Percentiles rank a stretch among this genome's conserved stretches.
These are phyloP conservation scores for Spizaetus ornatus DNA, from an alignment of 2,113 vertebrate species.

Conservation along the genomic window DNA sequence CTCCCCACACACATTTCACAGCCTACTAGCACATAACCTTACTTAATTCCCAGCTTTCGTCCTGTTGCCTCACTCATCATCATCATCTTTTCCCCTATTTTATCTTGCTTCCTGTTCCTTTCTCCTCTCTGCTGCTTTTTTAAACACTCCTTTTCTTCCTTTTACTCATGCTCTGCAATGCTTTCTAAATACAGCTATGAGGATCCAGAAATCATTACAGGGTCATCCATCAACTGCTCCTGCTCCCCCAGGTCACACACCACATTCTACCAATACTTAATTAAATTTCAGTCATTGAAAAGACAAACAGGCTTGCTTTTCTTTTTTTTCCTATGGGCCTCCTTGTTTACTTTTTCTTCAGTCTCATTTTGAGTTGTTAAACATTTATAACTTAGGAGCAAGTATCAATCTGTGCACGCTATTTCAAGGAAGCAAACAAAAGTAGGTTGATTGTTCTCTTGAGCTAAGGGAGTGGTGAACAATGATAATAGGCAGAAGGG, in stretches of 20 bases:
- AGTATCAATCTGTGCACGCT: background rate
- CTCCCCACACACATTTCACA: background rate
- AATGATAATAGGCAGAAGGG: background rate
- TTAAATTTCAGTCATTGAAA: background rate
- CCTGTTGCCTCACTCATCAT: background rate
- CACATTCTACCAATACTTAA: background rate
- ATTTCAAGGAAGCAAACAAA: background rate
- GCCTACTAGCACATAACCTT: background rate
- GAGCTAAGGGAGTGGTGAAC: background rate
- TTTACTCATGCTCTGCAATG: background rate
- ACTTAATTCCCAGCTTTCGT: background rate
- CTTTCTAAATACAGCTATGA: background rate
- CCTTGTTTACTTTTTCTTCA: constrained; percentile 4
- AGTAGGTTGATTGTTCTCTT: background rate
- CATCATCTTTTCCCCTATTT: background rate
- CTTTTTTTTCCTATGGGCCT: background rate
- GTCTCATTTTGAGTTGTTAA: constrained; percentile 23
- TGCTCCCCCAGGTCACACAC: background rate
- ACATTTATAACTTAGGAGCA: background rate
- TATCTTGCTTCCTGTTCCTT: background rate
- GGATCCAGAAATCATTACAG: background rate
- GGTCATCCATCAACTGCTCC: background rate
- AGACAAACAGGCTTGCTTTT: background rate
- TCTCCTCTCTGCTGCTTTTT: background rate
- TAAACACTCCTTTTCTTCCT: background rate